These are phyloP conservation scores for Patella pellucida DNA, from an alignment of 2,888 invertebrate genomes.

Conservation along the genomic window DNA sequence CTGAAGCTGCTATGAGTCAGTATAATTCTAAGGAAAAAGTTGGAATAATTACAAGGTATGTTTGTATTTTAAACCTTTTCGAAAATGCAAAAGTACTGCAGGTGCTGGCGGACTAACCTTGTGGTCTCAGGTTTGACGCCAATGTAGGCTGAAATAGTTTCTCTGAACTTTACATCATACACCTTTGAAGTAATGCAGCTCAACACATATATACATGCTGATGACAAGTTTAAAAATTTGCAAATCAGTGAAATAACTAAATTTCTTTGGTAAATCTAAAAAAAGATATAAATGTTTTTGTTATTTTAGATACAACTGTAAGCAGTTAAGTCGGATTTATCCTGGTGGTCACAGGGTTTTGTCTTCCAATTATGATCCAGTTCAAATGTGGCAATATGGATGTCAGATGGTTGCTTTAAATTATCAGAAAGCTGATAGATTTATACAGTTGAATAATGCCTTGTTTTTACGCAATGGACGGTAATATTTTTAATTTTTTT, in stretches of 20 bases:
- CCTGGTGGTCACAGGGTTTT: slow-evolving; percentile 90
- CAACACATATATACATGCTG: too few relatives aligned
- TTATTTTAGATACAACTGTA: slow-evolving; percentile 55
- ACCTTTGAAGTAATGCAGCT: too few relatives aligned
- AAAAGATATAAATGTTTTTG: not conserved
- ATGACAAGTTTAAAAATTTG: too few relatives aligned
- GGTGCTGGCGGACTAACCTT: too few relatives aligned
- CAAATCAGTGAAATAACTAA: too few relatives aligned
- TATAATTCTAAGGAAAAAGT: not conserved
- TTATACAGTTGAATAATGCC: slow-evolving; percentile 96
- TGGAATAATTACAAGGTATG: not conserved
- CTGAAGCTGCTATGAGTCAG: slow-evolving; percentile 75
- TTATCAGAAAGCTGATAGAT: slow-evolving; percentile 95
- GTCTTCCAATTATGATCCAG: slow-evolving; percentile 96
- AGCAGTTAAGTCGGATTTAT: slow-evolving; percentile 92
- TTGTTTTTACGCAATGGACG: slow-evolving; percentile 91
- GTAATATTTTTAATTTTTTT: slow-evolving; percentile 38
- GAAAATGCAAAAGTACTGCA: too few relatives aligned
- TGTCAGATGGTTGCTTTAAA: slow-evolving; percentile 98
- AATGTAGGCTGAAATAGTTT: too few relatives aligned
- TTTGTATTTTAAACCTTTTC: too few relatives aligned
- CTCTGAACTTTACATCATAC: too few relatives aligned
- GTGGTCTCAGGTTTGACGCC: too few relatives aligned
- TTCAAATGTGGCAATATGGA: slow-evolving; percentile 94
- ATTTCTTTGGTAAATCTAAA: not conserved